Base-by-base conservation (phyloP, 2,113 vertebrate genomes). In the Ptyas mucosa region DNA sequence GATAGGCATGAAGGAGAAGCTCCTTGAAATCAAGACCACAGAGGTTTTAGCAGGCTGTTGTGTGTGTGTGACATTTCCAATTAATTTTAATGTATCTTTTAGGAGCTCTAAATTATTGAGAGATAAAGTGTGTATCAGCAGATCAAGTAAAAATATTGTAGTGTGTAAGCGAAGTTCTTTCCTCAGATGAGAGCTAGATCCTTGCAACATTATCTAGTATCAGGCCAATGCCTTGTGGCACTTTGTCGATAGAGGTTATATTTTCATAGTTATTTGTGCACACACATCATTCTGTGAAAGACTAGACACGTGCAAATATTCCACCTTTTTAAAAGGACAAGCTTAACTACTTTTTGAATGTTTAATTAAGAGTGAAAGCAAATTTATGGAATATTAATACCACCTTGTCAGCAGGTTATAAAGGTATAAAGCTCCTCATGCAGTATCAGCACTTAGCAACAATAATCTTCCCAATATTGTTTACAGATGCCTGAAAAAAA, bases 361-460 rank as follows among this genome's bases (percentile, higher is more conserved):
- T 97, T 97, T 97, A 97, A 97, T 96, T 96, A 94, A 89, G 87
- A 96, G 26, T 95, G 94, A 96, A 96, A 96, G 95, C 89, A 97
- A 96, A 95, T 97, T 97, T 97, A 94, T 93, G 90, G 93, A 95
- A 94, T 81, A 55, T 95, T 96, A 88, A 57, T 75, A 91, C 58
- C 91, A 95, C 54, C 92, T 64, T 96, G 94, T 93, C 94, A 95
- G 90, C 51, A 94, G 88, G 52, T 94, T 94, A 96, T 95, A 91
- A 97, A 97, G 94, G 96, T 90, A 97, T 96, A 97, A 86, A 95
- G 91, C 55, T 94, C 90, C 87, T 87, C 39, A 21, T 10, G 7
- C 88, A 54, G 93, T 94, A 96, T 93, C 91, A 95, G 61, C 85
- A 92, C 52, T 91, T 93, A 94, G 55, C 93, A 95, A 96, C 90